A percentile compares a stretch with the other conserved stretches of the same genome.
Conservation (phyloP, 2,113 vertebrate genomes). For the Poeciliopsis retropinna region DNA sequence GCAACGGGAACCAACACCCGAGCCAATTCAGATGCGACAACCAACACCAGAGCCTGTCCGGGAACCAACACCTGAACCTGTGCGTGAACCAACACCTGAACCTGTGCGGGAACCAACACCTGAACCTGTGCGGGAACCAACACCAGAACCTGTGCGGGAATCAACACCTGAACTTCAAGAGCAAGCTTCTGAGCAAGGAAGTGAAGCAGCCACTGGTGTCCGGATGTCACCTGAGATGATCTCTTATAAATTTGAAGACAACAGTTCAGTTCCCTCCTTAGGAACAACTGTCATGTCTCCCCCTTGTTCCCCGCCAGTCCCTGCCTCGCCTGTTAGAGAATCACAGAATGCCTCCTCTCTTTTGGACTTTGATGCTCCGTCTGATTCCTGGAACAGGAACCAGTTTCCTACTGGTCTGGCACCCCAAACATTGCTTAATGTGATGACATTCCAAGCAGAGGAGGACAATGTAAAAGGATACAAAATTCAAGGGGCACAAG, state of each 20-base stretch:
- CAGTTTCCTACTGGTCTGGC: constrained; percentile 14
- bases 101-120: background rate
- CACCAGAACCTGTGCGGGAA: background rate
- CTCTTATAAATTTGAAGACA: constrained; percentile 50
- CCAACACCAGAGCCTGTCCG: background rate
- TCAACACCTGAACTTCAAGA: constrained; percentile 5
- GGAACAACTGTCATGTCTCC: constrained; percentile 80
- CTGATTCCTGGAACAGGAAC: constrained; percentile 52
- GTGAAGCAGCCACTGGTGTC: constrained; percentile 23
- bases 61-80: background rate
- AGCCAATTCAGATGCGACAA: constrained; percentile 4
- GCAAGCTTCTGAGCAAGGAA: background rate
- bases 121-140: background rate
- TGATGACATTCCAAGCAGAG: constrained; percentile 41
- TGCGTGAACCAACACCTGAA: constrained; percentile 6
- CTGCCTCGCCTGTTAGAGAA: constrained; percentile 55
- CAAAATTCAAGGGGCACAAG: constrained; percentile 12
- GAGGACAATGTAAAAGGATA: constrained; percentile 27
- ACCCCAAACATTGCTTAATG: constrained; percentile 34
- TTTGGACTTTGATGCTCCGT: constrained; percentile 50
- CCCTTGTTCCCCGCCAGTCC: constrained; percentile 72
- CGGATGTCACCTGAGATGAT: constrained; percentile 54
- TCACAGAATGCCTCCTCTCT: constrained; percentile 45
- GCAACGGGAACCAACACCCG: background rate
- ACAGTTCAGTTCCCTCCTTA: constrained; percentile 54